Percentiles rank a stretch among this genome's conserved stretches.
These are phyloP conservation scores for Cephalopholis sonnerati DNA, from an alignment of 2,113 vertebrate genomes.

Conservation along the genomic window DNA sequence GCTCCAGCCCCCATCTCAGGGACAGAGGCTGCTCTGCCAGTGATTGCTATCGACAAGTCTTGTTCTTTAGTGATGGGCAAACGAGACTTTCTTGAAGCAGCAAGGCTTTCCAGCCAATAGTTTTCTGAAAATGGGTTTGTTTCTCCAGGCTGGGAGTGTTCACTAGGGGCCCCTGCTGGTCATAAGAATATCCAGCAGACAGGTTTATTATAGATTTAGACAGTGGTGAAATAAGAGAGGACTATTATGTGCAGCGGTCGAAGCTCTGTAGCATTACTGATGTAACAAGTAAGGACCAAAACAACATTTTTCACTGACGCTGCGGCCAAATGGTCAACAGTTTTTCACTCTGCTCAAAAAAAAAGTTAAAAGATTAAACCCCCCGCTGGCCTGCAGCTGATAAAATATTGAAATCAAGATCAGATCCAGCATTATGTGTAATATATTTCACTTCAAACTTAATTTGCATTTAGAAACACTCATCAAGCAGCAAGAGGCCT, in stretches of 20 bases:
- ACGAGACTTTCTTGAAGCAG: not conserved
- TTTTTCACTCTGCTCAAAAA: too few species aligned
- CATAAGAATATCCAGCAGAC: not conserved
- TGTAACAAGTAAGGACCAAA: not conserved
- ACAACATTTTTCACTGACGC: too few species aligned
- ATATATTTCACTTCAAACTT: not conserved
- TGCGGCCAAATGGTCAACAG: too few species aligned
- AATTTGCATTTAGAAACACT: not conserved
- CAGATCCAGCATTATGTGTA: not conserved
- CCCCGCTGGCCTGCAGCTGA: not conserved
- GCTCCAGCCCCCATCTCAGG: conserved; percentile 14
- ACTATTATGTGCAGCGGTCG: not conserved
- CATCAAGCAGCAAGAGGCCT: not conserved
- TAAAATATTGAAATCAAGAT: not conserved
- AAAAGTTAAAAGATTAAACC: not conserved
- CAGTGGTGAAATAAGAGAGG: not conserved
- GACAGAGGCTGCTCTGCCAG: conserved; percentile 13
- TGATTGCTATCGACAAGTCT: conserved; percentile 43
- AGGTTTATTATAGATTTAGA: not conserved
- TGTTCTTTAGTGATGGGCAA: conserved; percentile 19
- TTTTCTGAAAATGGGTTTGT: not conserved
- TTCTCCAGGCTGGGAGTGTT: not conserved
- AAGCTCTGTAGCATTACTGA: not conserved
- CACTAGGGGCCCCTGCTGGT: conserved; percentile 13
- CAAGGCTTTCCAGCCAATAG: not conserved